Base-by-base conservation (phyloP, 2,888 invertebrate genomes). In the Sesia bembeciformis region DNA sequence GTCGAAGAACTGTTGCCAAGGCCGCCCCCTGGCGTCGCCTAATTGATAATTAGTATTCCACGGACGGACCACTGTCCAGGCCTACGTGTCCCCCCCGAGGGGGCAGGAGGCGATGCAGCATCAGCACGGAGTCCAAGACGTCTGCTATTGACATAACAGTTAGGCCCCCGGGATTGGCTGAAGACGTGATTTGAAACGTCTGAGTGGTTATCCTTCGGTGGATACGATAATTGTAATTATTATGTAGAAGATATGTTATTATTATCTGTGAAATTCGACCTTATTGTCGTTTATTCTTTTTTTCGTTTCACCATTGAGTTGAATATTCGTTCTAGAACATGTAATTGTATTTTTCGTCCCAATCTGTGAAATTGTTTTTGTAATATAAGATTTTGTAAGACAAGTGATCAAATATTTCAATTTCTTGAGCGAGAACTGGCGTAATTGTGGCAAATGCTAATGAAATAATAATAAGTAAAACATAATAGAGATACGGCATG, bases 1-100 rank as follows among this genome's bases (percentile, higher is more conserved):
- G 23, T 7, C 46, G 46, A 46, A 46, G 23, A 46, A 46, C 4
- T 46, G 46, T 46, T 63, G 67, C 66, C 71, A 72, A 68, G 67
- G 63, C 63, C 59, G 60, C 60, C 64, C 57, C 52, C 54, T 46
- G 6, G 53, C 54, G 59, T 57, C 57, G 61, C 57, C 71, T 84
- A 84, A 83, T 84, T 83, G 81, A 81, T 81, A 84, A 86, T 86
- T 84, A 84, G 84, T 82, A 85, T 85, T 79, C 85, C 67, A 69
- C 57, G 56, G 59, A 62, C 69, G 69, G 54, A 62, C 71, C 65
- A 60, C 63, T 75, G 78, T 76, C 78, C 81, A 59, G 55, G 84
- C 83, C 83, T 83, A 82, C 82, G 81, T 82, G 81, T 65, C 62
- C 67, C 62, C 67, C 66, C 59, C 52, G 40, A 57, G 58, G 62